Conservation (phyloP, 2,888 invertebrate genomes). For the Lasioglossum leucozonium region DNA sequence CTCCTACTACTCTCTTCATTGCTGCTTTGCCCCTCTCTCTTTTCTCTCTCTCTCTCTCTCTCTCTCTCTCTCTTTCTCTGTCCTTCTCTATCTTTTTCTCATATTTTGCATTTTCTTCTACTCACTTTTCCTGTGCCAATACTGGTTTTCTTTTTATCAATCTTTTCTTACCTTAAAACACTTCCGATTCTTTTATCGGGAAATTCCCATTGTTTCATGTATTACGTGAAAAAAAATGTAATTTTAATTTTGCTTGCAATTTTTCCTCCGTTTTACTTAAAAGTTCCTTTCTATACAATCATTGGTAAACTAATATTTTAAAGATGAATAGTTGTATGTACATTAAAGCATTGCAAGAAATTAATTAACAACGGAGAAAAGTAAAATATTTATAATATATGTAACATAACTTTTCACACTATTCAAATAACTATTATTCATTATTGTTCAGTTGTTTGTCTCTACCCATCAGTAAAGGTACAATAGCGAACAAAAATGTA, state of each 20-base stretch:
- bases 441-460: not conserved
- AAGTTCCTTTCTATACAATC: not conserved
- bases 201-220: not conserved
- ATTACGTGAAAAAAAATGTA: not conserved
- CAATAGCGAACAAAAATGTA: not conserved
- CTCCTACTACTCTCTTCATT: constrained; percentile 46
- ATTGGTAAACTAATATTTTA: not conserved
- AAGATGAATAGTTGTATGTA: not conserved
- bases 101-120: not conserved
- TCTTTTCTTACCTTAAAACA: not conserved
- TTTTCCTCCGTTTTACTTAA: constrained; percentile 17
- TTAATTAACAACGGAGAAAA: not conserved
- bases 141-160: constrained; percentile 31
- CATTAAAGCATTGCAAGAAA: not conserved
- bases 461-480: not conserved
- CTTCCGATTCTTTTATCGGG: not conserved
- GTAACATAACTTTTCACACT: not conserved
- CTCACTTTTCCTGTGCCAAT: constrained; percentile 24
- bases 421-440: not conserved
- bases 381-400: not conserved
- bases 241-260: not conserved
- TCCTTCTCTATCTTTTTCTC: not conserved
- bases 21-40: constrained; percentile 34
- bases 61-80: not conserved
- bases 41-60: not conserved